These are phyloP conservation scores for Globodera rostochiensis DNA, from an alignment of 1,140 invertebrate species.

Conservation along the genomic window DNA sequence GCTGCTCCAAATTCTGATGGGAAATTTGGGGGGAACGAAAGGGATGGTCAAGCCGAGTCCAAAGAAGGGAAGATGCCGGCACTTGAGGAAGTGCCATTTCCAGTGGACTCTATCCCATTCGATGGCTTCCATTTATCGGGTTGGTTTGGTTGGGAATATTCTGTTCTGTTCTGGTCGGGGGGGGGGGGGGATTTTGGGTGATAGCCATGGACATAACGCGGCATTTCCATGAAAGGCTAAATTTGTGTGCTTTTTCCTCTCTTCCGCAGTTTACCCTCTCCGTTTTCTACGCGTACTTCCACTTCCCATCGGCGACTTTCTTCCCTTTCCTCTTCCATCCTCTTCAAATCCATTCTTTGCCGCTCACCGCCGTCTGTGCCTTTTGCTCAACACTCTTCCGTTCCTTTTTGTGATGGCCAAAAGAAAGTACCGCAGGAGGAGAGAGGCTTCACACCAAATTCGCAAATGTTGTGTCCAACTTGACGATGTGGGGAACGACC, in stretches of 20 bases:
- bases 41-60: too few species aligned
- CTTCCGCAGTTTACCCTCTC: background rate
- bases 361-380: background rate
- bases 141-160: too few species aligned
- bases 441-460: background rate
- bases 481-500: background rate
- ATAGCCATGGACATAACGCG: too few species aligned
- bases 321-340: background rate
- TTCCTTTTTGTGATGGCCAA: background rate
- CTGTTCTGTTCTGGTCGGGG: too few species aligned
- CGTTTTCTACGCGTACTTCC: background rate
- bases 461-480: background rate
- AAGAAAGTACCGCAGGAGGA: background rate
- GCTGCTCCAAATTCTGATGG: too few species aligned
- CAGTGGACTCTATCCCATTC: too few species aligned
- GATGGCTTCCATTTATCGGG: too few species aligned
- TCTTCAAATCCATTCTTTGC: background rate
- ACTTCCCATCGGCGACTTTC: background rate
- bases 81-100: too few species aligned
- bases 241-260: background rate
- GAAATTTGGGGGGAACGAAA: too few species aligned
- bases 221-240: too few species aligned
- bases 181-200: too few species aligned
- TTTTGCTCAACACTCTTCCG: slow-evolving; percentile 2
- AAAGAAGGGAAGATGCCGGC: too few species aligned